Percentiles rank a stretch among this genome's conserved stretches.
These are phyloP conservation scores for Noctua comes DNA, from an alignment of 2,888 invertebrate species.

Conservation along the genomic window DNA sequence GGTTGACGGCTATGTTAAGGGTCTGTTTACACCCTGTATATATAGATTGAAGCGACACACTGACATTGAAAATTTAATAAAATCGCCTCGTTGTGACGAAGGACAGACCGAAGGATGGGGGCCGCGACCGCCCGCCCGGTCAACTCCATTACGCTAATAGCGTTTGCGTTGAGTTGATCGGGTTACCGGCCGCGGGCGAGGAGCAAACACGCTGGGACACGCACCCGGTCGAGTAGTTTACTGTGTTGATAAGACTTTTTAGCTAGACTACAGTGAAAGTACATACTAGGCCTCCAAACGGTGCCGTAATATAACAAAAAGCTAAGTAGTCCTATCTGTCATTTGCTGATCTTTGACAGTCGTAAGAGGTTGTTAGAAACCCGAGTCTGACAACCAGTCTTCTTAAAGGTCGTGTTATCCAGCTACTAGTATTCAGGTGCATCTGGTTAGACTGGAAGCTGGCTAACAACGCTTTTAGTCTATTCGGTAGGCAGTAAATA, in stretches of 20 bases:
- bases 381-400: background rate
- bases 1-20: too few species aligned
- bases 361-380: background rate
- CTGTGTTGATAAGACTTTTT: background rate
- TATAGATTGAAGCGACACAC: background rate
- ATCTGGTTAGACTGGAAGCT: background rate
- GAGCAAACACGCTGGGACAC: constrained; percentile 11
- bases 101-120: constrained; percentile 17
- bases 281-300: background rate
- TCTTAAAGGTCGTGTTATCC: background rate
- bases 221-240: background rate
- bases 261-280: background rate
- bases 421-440: background rate
- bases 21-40: too few species aligned
- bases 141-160: constrained; percentile 63
- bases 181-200: constrained; percentile 42
- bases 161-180: constrained; percentile 57
- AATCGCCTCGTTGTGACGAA: constrained; percentile 4
- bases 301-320: background rate
- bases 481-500: background rate
- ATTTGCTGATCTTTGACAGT: background rate
- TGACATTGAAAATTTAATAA: constrained; percentile 17
- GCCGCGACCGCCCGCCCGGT: constrained; percentile 26
- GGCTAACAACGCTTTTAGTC: background rate
- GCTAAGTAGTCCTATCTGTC: background rate